These are phyloP conservation scores for Rhinogobio ventralis DNA, from an alignment of 2,797 vertebrate genomes.

Conservation along the genomic window DNA sequence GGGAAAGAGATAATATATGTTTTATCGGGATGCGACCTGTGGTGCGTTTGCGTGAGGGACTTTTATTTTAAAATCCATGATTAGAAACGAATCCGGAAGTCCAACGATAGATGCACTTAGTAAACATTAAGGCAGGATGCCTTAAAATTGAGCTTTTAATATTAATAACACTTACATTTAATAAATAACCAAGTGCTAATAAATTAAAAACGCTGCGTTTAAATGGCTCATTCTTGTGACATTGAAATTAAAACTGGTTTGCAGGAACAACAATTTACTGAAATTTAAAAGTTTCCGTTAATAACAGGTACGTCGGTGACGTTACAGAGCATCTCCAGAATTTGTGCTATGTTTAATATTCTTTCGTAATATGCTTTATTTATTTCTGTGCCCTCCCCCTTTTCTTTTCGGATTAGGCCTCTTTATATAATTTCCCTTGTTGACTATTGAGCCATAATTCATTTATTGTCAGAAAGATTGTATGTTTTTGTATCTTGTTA, in stretches of 20 bases:
- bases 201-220: background rate
- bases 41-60: background rate
- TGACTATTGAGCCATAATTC: too few species aligned
- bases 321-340: too few species aligned
- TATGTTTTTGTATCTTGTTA: too few species aligned
- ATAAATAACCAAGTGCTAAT: background rate
- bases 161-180: background rate
- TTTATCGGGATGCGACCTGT: background rate
- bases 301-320: slow-evolving; percentile 69
- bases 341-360: too few species aligned
- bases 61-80: slow-evolving; percentile 47
- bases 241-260: slow-evolving; percentile 71
- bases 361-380: too few species aligned
- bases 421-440: too few species aligned
- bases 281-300: slow-evolving; percentile 72
- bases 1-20: background rate
- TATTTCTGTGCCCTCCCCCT: too few species aligned
- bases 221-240: slow-evolving; percentile 69
- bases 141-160: too few species aligned
- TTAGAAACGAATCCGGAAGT: slow-evolving; percentile 14
- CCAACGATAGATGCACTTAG: background rate
- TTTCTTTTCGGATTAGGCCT: too few species aligned
- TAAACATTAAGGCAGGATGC: background rate
- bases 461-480: too few species aligned
- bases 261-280: slow-evolving; percentile 65